Evolutionary conservation across 2,797 vertebrate genomes (phyloP), one percentile per base, ranked within the genome.

Genomic region (Aulostomus chinensis): DNA sequence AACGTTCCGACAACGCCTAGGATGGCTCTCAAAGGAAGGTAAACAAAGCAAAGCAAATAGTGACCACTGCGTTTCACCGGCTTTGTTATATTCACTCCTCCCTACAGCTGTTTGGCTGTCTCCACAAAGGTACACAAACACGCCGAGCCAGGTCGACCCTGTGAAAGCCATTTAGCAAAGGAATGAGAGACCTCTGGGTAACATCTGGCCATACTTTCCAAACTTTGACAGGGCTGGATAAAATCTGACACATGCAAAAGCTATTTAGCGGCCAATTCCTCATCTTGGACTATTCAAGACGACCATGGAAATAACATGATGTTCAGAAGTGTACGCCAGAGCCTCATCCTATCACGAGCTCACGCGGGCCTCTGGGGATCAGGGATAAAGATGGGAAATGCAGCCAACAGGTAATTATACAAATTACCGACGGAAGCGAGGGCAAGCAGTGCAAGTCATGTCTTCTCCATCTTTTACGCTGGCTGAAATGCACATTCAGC

Each of bases 381-480:
- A 48, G 55, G 37, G 34, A 63, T 47, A 43, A 51, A 14, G 63
- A 17, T 53, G 46, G 57, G 80, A 78, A 74, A 57, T 4, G 29
- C 33, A 61, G 80, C 80, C 80, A 83, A 24, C n/a, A 14, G 48
- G 20, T 74, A 71, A 73, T 72, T 83, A 81, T 7, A 66, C 63
- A 81, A 78, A 84, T 84, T 35, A 80, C 66, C 59, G 9, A 28
- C 2, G 4, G 6, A 7, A 9, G 9, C 24, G 9, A 7, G 6
- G 2, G 24, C 24, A 25, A 25, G 9, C 24, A 7, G 6, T 25
- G 9, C 6, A 25, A 2, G 9, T 25, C 4, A 25, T 2, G 6
- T 7, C 2, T 25, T 25, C 6, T 25, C 24, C 24, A n/a, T n/a
- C n/a, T n/a, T n/a, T n/a, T n/a, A n/a, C n/a, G n/a, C n/a, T n/a